phyloP scores from a whole-genome alignment of 2,797 vertebrate genomes.

The Rallus crepitans region DNA sequence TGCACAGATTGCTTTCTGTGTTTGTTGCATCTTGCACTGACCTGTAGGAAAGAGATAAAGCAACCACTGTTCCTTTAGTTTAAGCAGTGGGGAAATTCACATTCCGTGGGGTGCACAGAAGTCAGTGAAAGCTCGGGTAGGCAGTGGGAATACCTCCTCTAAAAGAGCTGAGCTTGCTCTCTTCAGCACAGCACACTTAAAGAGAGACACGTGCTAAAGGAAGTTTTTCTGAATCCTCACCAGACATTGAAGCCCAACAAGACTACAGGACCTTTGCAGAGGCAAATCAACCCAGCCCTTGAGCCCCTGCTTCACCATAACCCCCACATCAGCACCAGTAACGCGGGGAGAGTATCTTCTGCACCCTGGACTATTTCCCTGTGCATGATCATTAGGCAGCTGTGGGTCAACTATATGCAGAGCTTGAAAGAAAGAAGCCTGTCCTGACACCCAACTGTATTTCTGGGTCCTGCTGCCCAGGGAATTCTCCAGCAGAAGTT shows the following conservation, averaged over 20 bases:
- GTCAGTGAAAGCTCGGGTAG: not conserved
- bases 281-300: not conserved
- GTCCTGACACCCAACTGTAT: not conserved
- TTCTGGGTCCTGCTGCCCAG: not conserved
- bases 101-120: not conserved
- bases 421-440: not conserved
- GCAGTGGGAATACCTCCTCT: not conserved
- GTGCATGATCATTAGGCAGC: accelerated
- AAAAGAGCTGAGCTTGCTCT: not conserved
- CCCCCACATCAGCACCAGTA: too few species aligned
- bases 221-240: not conserved
- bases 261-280: not conserved
- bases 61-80: not conserved
- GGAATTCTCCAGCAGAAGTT: not conserved
- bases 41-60: not conserved
- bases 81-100: not conserved
- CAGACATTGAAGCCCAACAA: not conserved
- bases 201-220: not conserved
- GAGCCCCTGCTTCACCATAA: too few species aligned
- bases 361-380: not conserved
- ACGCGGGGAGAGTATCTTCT: not conserved
- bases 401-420: not conserved
- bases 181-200: not conserved
- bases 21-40: not conserved
- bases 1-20: too few species aligned